phyloP scores from a whole-genome alignment of 2,113 vertebrate species.

The Tiliqua scincoides region DNA sequence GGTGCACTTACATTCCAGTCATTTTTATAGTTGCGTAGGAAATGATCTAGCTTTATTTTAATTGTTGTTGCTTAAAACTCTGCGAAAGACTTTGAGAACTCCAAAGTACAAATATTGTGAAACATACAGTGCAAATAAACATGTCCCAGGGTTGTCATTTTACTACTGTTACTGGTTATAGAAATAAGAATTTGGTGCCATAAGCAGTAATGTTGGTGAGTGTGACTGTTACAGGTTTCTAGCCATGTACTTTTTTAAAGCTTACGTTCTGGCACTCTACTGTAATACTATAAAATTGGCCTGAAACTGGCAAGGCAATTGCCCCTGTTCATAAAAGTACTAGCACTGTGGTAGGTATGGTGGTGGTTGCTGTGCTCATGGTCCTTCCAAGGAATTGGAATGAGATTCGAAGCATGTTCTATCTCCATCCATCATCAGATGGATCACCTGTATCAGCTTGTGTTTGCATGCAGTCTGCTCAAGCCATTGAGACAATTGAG shows the following conservation, averaged over 20 bases:
- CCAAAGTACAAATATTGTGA: neutral
- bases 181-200: neutral
- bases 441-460: neutral
- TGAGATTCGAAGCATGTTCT: neutral
- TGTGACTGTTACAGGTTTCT: neutral
- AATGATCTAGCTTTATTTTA: neutral
- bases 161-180: neutral
- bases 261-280: neutral
- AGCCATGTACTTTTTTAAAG: neutral
- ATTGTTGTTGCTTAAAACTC: neutral
- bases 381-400: too few species aligned
- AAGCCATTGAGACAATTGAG: neutral
- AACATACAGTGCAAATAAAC: neutral
- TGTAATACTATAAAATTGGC: too few species aligned
- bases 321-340: neutral
- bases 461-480: neutral
- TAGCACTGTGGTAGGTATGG: too few species aligned
- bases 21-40: neutral
- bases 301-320: neutral
- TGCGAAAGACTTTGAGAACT: neutral
- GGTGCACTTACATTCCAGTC: neutral
- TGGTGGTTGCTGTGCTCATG: neutral
- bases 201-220: too few species aligned
- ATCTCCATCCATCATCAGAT: neutral
- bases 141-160: neutral